Percentiles rank a stretch among this genome's conserved stretches.
phyloP scores from a whole-genome alignment of 2,888 invertebrate genomes.

The Salticus scenicus region DNA sequence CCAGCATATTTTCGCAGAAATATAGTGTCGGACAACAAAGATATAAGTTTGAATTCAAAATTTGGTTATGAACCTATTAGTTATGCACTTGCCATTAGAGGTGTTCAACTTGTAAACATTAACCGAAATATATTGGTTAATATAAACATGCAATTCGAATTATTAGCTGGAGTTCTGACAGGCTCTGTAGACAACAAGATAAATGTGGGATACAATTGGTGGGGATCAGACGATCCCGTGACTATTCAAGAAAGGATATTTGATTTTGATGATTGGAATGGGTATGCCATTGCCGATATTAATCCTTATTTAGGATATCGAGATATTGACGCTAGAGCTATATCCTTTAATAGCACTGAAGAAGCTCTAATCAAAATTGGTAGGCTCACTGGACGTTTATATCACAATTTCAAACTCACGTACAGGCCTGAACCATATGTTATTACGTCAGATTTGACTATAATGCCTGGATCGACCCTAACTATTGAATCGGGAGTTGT shows the following conservation, averaged over 20 bases:
- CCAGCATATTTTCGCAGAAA: conserved; percentile 87
- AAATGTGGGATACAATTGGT: conserved; percentile 96
- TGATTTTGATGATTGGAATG: conserved; percentile 99
- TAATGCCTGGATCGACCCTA: conserved; percentile 94
- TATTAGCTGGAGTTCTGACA: conserved; percentile 90
- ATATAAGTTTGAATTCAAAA: conserved; percentile 73
- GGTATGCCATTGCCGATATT: conserved; percentile 93
- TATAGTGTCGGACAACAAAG: conserved; percentile 84
- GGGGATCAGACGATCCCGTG: conserved; percentile 87
- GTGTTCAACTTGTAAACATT: conserved; percentile 94
- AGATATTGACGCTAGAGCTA: conserved; percentile 59
- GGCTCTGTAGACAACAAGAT: conserved; percentile 90
- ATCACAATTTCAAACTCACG: conserved; percentile 81
- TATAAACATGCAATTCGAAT: conserved; percentile 84
- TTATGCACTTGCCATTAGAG: conserved; percentile 92
- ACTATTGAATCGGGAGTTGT: conserved; percentile 91
- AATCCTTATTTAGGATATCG: conserved; percentile 81
- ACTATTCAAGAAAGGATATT: conserved; percentile 90
- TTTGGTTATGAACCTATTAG: conserved; percentile 80
- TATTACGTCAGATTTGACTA: conserved; percentile 91
- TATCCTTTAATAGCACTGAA: conserved; percentile 43
- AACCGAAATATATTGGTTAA: conserved; percentile 93
- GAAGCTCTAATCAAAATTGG: conserved; percentile 77
- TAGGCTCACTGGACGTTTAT: conserved; percentile 84
- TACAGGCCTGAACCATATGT: conserved; percentile 84